phyloP scores from a whole-genome alignment of 2,888 invertebrate genomes.

The Andrena haemorrhoa region DNA sequence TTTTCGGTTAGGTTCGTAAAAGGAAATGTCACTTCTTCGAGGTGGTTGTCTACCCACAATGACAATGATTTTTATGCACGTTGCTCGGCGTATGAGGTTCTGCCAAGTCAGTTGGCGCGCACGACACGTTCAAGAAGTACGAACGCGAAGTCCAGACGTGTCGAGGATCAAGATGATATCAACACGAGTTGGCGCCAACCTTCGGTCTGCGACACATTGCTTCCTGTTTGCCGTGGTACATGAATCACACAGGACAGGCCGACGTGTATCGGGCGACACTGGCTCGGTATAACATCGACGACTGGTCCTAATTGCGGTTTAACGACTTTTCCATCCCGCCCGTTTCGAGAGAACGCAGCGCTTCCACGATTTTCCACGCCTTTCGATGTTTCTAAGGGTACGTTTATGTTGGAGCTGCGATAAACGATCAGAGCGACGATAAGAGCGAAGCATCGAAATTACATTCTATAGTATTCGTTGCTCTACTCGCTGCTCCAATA shows the following conservation, averaged over 20 bases:
- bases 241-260: slow-evolving; percentile 57
- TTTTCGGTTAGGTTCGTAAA: too few relatives aligned
- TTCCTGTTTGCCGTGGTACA: slow-evolving; percentile 64
- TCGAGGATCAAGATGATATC: slow-evolving; percentile 69
- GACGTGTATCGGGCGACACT: slow-evolving; percentile 50
- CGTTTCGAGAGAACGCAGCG: background rate
- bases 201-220: slow-evolving; percentile 66
- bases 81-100: slow-evolving; percentile 8
- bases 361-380: background rate
- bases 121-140: slow-evolving; percentile 38
- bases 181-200: slow-evolving; percentile 67
- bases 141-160: slow-evolving; percentile 40
- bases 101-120: slow-evolving; percentile 36
- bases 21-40: background rate
- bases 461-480: too few relatives aligned
- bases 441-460: too few relatives aligned
- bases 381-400: background rate
- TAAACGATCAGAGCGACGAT: too few relatives aligned
- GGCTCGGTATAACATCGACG: slow-evolving; percentile 32
- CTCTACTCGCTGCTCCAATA: too few relatives aligned
- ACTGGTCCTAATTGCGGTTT: slow-evolving; percentile 53
- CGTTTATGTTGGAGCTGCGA: too few relatives aligned
- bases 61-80: slow-evolving; percentile 18
- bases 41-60: background rate
- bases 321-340: slow-evolving; percentile 44